Evolutionary conservation across 1,140 invertebrate species (phyloP).

Genomic region (Drosophila ogumai): DNA sequence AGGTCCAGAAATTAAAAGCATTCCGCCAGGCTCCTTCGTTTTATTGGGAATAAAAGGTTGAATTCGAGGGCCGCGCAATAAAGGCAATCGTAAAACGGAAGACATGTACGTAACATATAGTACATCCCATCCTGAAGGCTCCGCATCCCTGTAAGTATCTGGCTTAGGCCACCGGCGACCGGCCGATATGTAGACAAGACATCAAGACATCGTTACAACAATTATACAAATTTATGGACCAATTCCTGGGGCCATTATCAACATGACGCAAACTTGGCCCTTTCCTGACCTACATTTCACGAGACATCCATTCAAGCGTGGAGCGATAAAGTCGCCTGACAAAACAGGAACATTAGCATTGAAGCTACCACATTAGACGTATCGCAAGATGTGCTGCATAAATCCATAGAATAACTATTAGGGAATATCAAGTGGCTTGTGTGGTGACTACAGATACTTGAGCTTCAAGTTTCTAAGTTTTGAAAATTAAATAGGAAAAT

Average conservation of each 20-base stretch:
- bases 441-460: neutral
- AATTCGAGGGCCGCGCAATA: conserved; percentile 39
- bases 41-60: conserved; percentile 57
- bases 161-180: neutral
- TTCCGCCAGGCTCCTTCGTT: conserved; percentile 53
- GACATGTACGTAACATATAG: conserved; percentile 15
- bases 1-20: conserved; percentile 60
- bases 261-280: conserved; percentile 46
- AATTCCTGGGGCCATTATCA: conserved; percentile 38
- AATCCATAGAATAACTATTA: conserved; percentile 11
- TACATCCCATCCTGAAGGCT: neutral
- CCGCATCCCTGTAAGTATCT: neutral
- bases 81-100: conserved; percentile 51
- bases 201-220: conserved; percentile 44
- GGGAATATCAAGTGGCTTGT: neutral
- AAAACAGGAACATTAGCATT: conserved; percentile 53
- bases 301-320: conserved; percentile 55
- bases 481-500: neutral
- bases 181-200: conserved; percentile 44
- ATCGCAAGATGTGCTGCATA: neutral
- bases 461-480: neutral
- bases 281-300: conserved; percentile 31
- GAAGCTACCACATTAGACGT: neutral
- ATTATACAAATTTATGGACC: conserved; percentile 62
- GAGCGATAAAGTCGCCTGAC: conserved; percentile 54